Conservation (phyloP, 2,888 invertebrate species). For the Callyntrura sp. region DNA sequence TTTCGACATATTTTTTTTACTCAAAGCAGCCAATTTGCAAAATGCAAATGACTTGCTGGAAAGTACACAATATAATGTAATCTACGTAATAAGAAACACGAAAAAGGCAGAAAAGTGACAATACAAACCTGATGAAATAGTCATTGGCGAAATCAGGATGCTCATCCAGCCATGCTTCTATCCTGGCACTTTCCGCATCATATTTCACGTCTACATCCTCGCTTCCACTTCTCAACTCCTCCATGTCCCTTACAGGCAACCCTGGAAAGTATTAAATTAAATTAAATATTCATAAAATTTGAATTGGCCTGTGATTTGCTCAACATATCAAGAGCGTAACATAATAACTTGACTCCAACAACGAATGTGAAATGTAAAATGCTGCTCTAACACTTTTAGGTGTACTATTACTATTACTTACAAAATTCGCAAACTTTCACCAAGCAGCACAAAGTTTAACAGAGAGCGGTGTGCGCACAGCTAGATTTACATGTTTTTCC, state of each 20-base stretch:
- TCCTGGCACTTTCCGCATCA: conserved; percentile 94
- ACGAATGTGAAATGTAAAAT: background rate
- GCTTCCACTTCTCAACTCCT: conserved; percentile 82
- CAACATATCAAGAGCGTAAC: background rate
- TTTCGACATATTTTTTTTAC: background rate
- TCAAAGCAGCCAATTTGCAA: conserved; percentile 7
- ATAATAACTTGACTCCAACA: background rate
- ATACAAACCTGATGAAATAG: conserved; percentile 94
- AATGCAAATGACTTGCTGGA: background rate
- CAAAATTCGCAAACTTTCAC: conserved; percentile 23
- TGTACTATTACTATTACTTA: background rate
- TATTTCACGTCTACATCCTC: conserved; percentile 86
- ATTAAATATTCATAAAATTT: conserved; percentile 47
- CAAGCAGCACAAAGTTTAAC: background rate
- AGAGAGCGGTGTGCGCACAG: background rate
- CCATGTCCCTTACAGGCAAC: conserved; percentile 84
- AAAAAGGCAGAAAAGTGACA: conserved; percentile 26
- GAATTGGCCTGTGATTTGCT: conserved; percentile 9
- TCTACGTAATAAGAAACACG: background rate
- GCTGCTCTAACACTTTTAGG: background rate
- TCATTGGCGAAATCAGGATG: conserved; percentile 98
- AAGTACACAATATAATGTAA: background rate
- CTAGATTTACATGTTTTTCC: background rate
- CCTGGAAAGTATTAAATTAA: conserved; percentile 73
- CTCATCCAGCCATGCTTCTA: conserved; percentile 98